These are phyloP conservation scores for Phylloscopus trochiloides DNA, from an alignment of 2,113 vertebrate species.

Conservation along the genomic window DNA sequence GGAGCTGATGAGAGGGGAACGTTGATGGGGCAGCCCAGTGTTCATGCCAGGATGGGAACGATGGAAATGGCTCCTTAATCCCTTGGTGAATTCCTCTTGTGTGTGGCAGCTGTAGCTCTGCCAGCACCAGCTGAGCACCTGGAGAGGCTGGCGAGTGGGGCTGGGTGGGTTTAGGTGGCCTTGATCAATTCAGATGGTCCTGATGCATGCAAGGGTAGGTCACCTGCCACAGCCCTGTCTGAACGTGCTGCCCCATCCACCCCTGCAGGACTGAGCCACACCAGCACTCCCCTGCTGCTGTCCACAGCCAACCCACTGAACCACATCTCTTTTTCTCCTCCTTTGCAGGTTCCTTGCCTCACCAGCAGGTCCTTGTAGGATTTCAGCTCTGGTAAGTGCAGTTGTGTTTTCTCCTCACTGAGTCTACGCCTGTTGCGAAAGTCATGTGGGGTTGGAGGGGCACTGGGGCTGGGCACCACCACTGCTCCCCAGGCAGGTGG, in stretches of 20 bases:
- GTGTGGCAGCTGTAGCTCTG: accelerated
- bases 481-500: neutral
- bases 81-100: neutral
- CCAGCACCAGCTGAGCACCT: neutral
- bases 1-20: neutral
- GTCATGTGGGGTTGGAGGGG: accelerated
- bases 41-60: neutral
- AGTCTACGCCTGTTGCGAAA: accelerated
- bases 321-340: neutral
- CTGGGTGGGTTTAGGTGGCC: neutral
- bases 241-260: accelerated
- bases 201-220: neutral
- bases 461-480: neutral
- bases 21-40: neutral
- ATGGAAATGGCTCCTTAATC: neutral
- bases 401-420: neutral
- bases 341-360: conserved; percentile 6
- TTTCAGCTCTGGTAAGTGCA: conserved; percentile 55
- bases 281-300: neutral
- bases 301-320: neutral
- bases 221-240: neutral
- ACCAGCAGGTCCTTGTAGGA: neutral
- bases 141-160: accelerated
- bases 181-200: neutral
- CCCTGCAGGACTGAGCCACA: neutral